Evolutionary conservation across 2,113 vertebrate species (phyloP).

Genomic region (Pelusios castaneus): DNA sequence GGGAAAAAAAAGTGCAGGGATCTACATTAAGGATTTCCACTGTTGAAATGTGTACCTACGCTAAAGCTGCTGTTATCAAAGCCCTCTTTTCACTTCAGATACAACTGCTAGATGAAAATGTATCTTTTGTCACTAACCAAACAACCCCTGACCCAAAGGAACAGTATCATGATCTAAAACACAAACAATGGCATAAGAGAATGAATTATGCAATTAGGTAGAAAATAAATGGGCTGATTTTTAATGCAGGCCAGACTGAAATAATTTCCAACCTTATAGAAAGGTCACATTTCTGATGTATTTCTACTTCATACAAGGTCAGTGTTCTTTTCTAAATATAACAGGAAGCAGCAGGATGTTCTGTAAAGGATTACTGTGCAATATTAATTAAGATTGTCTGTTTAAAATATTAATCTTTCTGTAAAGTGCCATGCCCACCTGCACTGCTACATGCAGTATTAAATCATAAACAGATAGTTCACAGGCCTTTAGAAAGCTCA

Average conservation of each 20-base stretch:
- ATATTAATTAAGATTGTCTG: background rate
- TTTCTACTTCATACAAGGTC: background rate
- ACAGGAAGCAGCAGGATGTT: background rate
- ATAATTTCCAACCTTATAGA: background rate
- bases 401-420: background rate
- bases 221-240: background rate
- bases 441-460: background rate
- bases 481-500: background rate
- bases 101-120: too few species aligned
- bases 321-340: background rate
- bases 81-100: constrained; percentile 11
- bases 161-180: background rate
- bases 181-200: constrained; percentile 2
- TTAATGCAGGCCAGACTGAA: background rate
- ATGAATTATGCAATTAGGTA: constrained; percentile 24
- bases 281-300: background rate
- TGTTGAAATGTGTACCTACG: constrained; percentile 5
- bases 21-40: background rate
- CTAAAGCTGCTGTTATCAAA: background rate
- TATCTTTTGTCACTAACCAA: constrained; percentile 19
- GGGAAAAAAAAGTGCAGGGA: background rate
- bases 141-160: background rate
- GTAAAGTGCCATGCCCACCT: background rate
- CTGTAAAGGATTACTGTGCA: background rate
- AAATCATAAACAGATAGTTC: background rate